Evolutionary conservation across 2,113 vertebrate genomes (phyloP).

Genomic region (Oreocharis arfaki): DNA sequence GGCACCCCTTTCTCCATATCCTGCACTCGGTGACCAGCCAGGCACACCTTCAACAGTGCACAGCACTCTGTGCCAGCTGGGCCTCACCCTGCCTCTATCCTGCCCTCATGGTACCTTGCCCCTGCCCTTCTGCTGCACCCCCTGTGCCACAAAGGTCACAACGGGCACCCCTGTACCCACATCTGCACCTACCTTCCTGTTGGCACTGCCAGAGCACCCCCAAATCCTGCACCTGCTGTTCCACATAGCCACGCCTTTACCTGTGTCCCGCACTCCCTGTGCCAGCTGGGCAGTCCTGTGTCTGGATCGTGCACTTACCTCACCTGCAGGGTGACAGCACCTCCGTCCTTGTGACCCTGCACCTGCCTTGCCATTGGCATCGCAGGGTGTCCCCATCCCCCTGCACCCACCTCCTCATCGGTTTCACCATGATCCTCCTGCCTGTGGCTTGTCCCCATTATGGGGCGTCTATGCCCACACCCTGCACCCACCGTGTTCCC

Average conservation of each 20-base stretch:
- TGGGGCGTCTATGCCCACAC: rapidly evolving
- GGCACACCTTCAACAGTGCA: neutral
- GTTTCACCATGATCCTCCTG: neutral
- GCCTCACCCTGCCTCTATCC: neutral
- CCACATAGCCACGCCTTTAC: neutral
- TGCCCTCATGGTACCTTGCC: neutral
- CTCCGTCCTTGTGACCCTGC: neutral
- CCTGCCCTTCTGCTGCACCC: neutral
- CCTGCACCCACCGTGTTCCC: neutral
- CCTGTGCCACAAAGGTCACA: neutral
- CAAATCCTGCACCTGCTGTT: neutral
- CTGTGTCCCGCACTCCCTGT: neutral
- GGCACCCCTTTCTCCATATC: neutral
- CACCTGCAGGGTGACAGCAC: neutral
- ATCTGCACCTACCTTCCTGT: neutral
- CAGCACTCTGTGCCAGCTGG: neutral
- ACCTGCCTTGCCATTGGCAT: neutral
- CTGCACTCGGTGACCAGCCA: neutral
- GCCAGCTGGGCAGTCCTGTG: neutral
- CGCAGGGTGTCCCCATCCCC: neutral
- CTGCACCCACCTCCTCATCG: neutral
- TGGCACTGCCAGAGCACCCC: neutral
- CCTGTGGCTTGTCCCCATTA: neutral
- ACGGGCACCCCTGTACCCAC: too few relatives aligned
- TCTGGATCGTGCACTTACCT: neutral